phyloP scores from a whole-genome alignment of 1,140 invertebrate genomes.

The Ostrea denselamellosa region DNA sequence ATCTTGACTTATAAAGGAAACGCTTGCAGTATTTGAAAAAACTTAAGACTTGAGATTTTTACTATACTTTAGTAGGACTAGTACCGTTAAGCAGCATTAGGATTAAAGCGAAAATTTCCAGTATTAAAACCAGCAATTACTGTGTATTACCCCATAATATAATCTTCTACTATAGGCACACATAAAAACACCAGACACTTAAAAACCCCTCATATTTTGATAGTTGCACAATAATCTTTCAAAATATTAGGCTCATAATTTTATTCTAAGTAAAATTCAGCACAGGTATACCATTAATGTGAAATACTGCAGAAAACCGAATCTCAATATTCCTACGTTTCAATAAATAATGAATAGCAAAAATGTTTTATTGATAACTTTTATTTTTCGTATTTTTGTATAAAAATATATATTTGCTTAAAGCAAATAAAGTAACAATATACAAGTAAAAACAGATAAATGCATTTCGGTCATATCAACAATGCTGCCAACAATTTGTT shows the following conservation, averaged over 20 bases:
- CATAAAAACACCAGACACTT: conserved; percentile 7
- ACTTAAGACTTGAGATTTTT: conserved; percentile 26
- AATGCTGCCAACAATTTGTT: conserved; percentile 14
- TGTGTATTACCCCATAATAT: neutral
- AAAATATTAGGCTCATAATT: neutral
- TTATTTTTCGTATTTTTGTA: conserved; percentile 12
- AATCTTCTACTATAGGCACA: neutral
- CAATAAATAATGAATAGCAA: too few relatives aligned
- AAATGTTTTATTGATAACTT: neutral
- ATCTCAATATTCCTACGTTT: too few relatives aligned
- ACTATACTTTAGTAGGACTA: conserved; percentile 10
- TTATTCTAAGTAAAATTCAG: neutral
- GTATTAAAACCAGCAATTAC: conserved; percentile 4
- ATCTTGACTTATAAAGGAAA: conserved; percentile 37
- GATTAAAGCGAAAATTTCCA: conserved; percentile 1
- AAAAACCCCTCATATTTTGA: neutral
- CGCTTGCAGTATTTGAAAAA: conserved; percentile 15
- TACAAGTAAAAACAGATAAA: conserved; percentile 26
- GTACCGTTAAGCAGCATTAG: conserved; percentile 8
- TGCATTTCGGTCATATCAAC: neutral
- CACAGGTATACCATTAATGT: too few relatives aligned
- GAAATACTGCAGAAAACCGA: too few relatives aligned
- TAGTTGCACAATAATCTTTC: neutral
- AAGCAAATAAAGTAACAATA: conserved; percentile 20
- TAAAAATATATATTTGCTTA: conserved; percentile 32